Evolutionary conservation across 2,113 vertebrate genomes (phyloP).

Genomic region (Crotalus horridus): DNA sequence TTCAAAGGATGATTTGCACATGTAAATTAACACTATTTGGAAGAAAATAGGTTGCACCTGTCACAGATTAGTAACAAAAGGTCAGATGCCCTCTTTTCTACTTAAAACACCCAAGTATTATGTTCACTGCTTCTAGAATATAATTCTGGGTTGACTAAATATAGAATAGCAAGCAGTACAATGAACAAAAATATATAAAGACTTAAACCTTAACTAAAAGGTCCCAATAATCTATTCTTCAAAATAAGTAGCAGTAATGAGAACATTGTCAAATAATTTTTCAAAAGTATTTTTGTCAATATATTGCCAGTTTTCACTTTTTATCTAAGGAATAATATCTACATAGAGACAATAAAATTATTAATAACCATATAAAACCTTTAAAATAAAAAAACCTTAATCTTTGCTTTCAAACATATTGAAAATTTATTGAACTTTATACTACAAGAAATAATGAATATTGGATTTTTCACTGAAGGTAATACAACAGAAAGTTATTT

Average conservation of each 20-base stretch:
- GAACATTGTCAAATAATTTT: slow-evolving; percentile 78
- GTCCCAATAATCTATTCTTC: slow-evolving; percentile 71
- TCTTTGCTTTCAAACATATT: slow-evolving; percentile 27
- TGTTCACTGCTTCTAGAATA: slow-evolving; percentile 57
- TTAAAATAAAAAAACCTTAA: slow-evolving; percentile 67
- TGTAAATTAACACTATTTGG: slow-evolving; percentile 66
- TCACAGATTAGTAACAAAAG: slow-evolving; percentile 69
- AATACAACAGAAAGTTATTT: slow-evolving; percentile 44
- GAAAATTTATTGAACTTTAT: slow-evolving; percentile 22
- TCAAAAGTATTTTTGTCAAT: slow-evolving; percentile 80
- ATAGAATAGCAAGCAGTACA: slow-evolving; percentile 54
- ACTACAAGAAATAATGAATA: neutral
- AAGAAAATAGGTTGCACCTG: slow-evolving; percentile 64
- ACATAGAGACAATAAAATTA: slow-evolving; percentile 71
- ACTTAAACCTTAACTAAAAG: slow-evolving; percentile 66
- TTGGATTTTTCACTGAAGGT: slow-evolving; percentile 30
- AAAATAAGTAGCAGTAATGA: slow-evolving; percentile 63
- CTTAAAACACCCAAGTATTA: slow-evolving; percentile 57
- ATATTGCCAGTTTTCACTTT: slow-evolving; percentile 75
- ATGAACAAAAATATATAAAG: slow-evolving; percentile 43
- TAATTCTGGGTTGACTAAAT: slow-evolving; percentile 58
- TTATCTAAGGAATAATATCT: slow-evolving; percentile 70
- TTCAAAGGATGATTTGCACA: slow-evolving; percentile 58
- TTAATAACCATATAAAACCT: slow-evolving; percentile 67
- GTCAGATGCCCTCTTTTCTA: slow-evolving; percentile 60